Percentiles rank a stretch among this genome's conserved stretches.
Conservation (phyloP, 2,113 vertebrate species). For the Dromiciops gliroides region DNA sequence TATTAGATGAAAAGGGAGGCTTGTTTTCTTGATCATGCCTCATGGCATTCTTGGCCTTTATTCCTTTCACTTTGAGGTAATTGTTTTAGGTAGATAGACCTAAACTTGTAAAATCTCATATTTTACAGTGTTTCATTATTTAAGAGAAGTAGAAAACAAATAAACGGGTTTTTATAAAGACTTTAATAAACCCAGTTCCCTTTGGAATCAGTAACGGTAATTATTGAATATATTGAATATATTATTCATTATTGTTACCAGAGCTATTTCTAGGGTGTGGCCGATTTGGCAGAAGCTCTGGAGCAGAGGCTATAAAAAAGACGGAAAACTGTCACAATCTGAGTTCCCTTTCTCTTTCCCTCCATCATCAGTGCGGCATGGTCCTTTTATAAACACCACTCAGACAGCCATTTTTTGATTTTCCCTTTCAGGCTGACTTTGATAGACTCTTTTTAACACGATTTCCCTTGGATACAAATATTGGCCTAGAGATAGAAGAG, state of each 20-base stretch:
- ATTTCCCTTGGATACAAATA: slow-evolving; percentile 24
- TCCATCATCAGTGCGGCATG: neutral
- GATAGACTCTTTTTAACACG: slow-evolving; percentile 27
- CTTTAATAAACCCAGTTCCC: neutral
- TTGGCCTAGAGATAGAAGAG: neutral
- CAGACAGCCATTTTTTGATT: slow-evolving; percentile 30
- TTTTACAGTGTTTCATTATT: slow-evolving; percentile 17
- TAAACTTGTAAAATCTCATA: slow-evolving; percentile 37
- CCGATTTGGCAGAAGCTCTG: neutral
- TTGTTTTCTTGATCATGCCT: slow-evolving; percentile 52
- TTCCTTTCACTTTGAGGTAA: slow-evolving; percentile 48
- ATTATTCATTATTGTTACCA: neutral
- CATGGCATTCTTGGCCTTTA: slow-evolving; percentile 19
- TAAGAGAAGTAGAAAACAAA: slow-evolving; percentile 46
- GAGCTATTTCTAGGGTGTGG: neutral
- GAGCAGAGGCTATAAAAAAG: slow-evolving; percentile 62
- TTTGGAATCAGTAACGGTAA: slow-evolving; percentile 11
- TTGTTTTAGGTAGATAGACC: slow-evolving; percentile 52
- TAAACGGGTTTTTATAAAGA: slow-evolving; percentile 27
- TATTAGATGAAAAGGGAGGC: slow-evolving; percentile 42
- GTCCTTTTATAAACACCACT: neutral
- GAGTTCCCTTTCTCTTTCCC: neutral
- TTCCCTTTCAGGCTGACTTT: neutral
- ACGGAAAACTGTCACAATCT: slow-evolving; percentile 23
- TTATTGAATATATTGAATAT: neutral